Evolutionary conservation across 2,888 invertebrate genomes (phyloP).

Genomic region (Mycalesis mineus): DNA sequence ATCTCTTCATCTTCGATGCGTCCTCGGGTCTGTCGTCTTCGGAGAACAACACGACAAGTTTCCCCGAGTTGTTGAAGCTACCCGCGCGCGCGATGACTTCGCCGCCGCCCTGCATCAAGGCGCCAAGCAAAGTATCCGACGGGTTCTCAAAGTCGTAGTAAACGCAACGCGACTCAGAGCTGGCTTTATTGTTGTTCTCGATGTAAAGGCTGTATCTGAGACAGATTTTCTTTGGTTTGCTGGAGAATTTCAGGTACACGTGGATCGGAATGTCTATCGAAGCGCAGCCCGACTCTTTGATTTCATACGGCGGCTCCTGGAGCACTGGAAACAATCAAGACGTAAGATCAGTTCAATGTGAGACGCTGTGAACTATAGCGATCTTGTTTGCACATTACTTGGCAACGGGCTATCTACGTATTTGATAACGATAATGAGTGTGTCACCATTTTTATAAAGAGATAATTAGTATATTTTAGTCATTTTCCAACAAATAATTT

Average conservation of each 20-base stretch:
- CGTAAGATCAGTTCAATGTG: conserved; percentile 23
- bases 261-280: conserved; percentile 71
- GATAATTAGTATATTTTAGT: neutral
- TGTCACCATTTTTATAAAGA: conserved; percentile 21
- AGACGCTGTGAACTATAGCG: conserved; percentile 37
- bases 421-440: conserved; percentile 53
- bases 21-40: conserved; percentile 38
- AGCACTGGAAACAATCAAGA: conserved; percentile 53
- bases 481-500: neutral
- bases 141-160: conserved; percentile 70
- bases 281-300: conserved; percentile 70
- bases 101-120: conserved; percentile 65
- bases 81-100: conserved; percentile 55
- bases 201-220: conserved; percentile 64
- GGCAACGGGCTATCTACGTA: conserved; percentile 46
- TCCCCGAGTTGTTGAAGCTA: conserved; percentile 33
- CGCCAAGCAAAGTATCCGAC: conserved; percentile 54
- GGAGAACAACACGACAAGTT: conserved; percentile 51
- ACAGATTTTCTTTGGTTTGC: conserved; percentile 64
- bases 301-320: conserved; percentile 74
- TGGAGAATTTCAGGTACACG: conserved; percentile 68
- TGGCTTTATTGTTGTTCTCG: conserved; percentile 59
- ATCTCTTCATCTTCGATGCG: conserved; percentile 42
- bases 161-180: conserved; percentile 59
- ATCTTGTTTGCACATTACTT: conserved; percentile 27